phyloP scores from a whole-genome alignment of 2,888 invertebrate species.

The Leptarthrus brevirostris region DNA sequence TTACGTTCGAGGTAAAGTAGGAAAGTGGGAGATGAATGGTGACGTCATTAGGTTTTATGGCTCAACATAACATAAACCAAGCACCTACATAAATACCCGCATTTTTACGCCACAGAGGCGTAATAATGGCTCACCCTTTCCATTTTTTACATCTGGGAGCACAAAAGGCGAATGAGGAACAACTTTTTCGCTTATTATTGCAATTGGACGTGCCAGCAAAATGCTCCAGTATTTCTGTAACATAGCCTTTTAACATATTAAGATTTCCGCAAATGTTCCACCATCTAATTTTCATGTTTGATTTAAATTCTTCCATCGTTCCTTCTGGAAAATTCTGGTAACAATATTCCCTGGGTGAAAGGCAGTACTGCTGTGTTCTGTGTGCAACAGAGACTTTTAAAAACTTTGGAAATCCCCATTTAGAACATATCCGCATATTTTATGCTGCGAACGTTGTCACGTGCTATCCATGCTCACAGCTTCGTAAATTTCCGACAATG shows the following conservation, averaged over 20 bases:
- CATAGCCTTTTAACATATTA: constrained; percentile 29
- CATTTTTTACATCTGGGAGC: background rate
- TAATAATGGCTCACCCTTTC: background rate
- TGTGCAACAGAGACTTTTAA: background rate
- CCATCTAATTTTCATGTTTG: constrained; percentile 37
- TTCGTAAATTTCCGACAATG: constrained; percentile 28
- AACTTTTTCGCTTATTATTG: constrained; percentile 30
- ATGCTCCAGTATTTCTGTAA: background rate
- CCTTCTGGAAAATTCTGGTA: background rate
- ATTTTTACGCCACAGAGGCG: background rate
- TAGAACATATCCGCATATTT: constrained; percentile 40
- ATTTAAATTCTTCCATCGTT: constrained; percentile 23
- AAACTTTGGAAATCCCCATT: constrained; percentile 29
- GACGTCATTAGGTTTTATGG: constrained; percentile 37
- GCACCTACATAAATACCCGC: constrained; percentile 15
- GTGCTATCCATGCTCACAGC: constrained; percentile 1
- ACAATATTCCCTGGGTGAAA: constrained; percentile 4
- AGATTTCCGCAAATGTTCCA: background rate
- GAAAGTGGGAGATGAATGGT: constrained; percentile 14
- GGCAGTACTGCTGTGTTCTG: background rate
- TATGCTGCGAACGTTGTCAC: constrained; percentile 39
- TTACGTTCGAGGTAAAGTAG: background rate
- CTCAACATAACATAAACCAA: background rate
- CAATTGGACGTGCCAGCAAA: constrained; percentile 13
- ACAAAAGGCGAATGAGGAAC: background rate